Evolutionary conservation across 2,888 invertebrate genomes (phyloP).

Genomic region (Aleiodes leptofemur): DNA sequence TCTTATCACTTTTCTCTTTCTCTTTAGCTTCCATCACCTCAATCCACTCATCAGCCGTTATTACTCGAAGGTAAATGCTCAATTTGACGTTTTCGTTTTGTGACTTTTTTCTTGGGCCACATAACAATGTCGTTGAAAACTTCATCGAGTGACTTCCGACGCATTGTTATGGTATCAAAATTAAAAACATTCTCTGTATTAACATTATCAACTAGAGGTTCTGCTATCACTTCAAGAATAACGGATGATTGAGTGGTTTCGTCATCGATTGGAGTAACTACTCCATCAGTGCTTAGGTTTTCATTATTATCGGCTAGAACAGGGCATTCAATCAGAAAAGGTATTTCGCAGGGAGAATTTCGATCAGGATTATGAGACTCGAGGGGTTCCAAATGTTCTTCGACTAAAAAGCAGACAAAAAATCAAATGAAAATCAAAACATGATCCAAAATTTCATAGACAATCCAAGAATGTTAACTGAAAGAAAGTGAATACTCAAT

Average conservation of each 20-base stretch:
- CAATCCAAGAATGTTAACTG: slow-evolving; percentile 15
- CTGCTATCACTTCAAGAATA: slow-evolving; percentile 22
- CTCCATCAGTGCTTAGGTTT: slow-evolving; percentile 15
- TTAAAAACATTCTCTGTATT: slow-evolving; percentile 23
- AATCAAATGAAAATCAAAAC: slow-evolving; percentile 22
- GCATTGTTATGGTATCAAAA: slow-evolving; percentile 23
- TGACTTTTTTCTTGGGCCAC: slow-evolving; percentile 23
- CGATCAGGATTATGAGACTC: slow-evolving; percentile 21
- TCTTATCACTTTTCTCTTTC: slow-evolving; percentile 25
- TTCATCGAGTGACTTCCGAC: slow-evolving; percentile 29
- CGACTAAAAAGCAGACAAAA: slow-evolving; percentile 21
- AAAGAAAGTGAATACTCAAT: neutral
- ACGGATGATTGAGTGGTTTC: neutral
- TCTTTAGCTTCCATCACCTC: slow-evolving; percentile 33
- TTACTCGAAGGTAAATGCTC: slow-evolving; percentile 34
- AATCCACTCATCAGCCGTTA: slow-evolving; percentile 30
- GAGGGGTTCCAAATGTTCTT: slow-evolving; percentile 8
- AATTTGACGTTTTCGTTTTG: slow-evolving; percentile 27
- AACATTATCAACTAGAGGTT: slow-evolving; percentile 28
- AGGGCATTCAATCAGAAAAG: slow-evolving; percentile 29
- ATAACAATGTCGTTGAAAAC: slow-evolving; percentile 24
- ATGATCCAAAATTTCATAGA: slow-evolving; percentile 14
- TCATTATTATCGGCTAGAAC: slow-evolving; percentile 28
- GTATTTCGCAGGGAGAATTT: slow-evolving; percentile 18
- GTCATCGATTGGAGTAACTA: slow-evolving; percentile 25